Conservation (phyloP, 53 echinoderm and acorn worm species). For the Holothuria scabra region DNA sequence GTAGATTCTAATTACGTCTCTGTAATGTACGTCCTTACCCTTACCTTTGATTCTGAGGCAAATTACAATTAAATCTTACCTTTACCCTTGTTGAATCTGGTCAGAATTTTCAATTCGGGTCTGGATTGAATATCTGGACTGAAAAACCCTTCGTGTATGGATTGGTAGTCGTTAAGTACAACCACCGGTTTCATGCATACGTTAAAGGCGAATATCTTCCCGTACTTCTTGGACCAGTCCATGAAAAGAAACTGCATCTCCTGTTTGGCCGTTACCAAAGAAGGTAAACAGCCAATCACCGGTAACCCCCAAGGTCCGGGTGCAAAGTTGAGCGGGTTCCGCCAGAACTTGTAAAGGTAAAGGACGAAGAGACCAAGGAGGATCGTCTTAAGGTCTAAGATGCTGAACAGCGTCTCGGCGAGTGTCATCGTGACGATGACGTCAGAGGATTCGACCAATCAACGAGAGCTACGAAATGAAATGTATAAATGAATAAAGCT, state of each 20-base stretch:
- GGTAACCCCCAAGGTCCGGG: slow-evolving; percentile 85
- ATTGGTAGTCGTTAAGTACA: slow-evolving; percentile 68
- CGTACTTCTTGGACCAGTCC: slow-evolving; percentile 66
- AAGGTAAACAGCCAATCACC: slow-evolving; percentile 72
- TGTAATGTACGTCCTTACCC: too few species aligned
- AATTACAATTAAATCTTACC: slow-evolving; percentile 1
- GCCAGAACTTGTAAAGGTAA: slow-evolving; percentile 17
- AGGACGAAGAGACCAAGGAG: not conserved
- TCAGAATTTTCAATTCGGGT: slow-evolving; percentile 65
- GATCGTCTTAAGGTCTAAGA: slow-evolving; percentile 16
- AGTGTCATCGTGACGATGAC: slow-evolving; percentile 12
- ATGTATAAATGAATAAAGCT: too few species aligned
- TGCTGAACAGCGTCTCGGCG: not conserved
- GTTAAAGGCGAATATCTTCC: slow-evolving; percentile 64
- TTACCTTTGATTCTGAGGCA: too few species aligned
- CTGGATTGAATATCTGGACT: slow-evolving; percentile 69
- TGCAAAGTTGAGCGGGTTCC: slow-evolving; percentile 47
- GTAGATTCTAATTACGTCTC: too few species aligned
- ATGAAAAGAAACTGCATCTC: slow-evolving; percentile 56
- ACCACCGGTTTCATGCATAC: slow-evolving; percentile 60
- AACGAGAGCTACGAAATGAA: too few species aligned
- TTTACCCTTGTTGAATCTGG: slow-evolving; percentile 53
- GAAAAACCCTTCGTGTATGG: slow-evolving; percentile 69
- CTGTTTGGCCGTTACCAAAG: slow-evolving; percentile 40
- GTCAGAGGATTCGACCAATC: too few species aligned